phyloP scores from a whole-genome alignment of 2,113 vertebrate species.

The Pangasianodon gigas region DNA sequence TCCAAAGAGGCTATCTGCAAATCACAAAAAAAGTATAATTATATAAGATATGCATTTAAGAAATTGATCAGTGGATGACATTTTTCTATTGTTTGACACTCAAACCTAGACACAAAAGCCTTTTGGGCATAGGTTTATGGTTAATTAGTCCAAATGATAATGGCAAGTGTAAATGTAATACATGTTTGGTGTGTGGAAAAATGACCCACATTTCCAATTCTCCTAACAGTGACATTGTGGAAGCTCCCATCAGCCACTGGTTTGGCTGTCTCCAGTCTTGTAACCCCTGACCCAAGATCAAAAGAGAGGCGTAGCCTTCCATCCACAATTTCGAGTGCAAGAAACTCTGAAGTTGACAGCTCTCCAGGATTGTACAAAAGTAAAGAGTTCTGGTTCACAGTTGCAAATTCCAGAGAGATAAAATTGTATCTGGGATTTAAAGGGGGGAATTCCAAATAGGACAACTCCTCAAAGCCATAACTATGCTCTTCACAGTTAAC shows the following conservation, averaged over 20 bases:
- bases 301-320: conserved; percentile 68
- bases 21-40: neutral
- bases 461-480: conserved; percentile 76
- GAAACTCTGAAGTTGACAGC: conserved; percentile 65
- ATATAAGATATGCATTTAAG: neutral
- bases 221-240: conserved; percentile 70
- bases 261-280: conserved; percentile 68
- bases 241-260: conserved; percentile 74
- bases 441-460: conserved; percentile 74
- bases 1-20: conserved; percentile 71
- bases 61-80: neutral
- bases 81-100: neutral
- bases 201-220: conserved; percentile 72
- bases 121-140: neutral
- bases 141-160: conserved; percentile 7
- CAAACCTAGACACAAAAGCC: neutral
- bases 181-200: neutral
- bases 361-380: conserved; percentile 71
- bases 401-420: conserved; percentile 75
- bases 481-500: conserved; percentile 69
- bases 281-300: conserved; percentile 73
- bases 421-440: conserved; percentile 74
- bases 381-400: conserved; percentile 67
- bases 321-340: conserved; percentile 72
- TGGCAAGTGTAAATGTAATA: neutral